Percentiles rank a stretch among this genome's conserved stretches.
Conservation (phyloP, 2,888 invertebrate species). For the Linnaemya tessellans region DNA sequence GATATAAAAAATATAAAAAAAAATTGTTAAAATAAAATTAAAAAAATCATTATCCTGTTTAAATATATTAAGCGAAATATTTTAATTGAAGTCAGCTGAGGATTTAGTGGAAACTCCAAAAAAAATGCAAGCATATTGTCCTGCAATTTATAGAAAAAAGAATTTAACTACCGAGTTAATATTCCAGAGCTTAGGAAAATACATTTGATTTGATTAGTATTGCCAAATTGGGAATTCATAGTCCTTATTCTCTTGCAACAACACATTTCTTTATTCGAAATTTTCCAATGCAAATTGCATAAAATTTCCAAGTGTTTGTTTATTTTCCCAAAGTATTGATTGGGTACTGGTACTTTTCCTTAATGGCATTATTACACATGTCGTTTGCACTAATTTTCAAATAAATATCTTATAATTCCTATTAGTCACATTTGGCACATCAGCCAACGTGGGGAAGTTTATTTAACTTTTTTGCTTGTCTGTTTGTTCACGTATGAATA, state of each 20-base stretch:
- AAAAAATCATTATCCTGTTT: no score
- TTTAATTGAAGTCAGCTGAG: no score
- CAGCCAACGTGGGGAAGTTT: conserved; percentile 57
- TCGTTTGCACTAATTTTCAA: conserved; percentile 13
- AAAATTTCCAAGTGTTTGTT: conserved; percentile 28
- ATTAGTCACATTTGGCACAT: conserved; percentile 71
- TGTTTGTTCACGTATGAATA: conserved; percentile 58
- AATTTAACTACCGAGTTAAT: no score
- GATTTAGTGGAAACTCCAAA: no score
- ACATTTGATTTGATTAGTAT: no score
- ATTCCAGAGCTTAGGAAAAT: no score
- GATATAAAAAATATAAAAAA: no score
- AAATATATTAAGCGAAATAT: no score
- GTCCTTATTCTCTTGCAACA: background rate
- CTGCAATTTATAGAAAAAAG: no score
- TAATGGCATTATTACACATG: conserved; percentile 49
- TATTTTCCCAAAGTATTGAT: conserved; percentile 21
- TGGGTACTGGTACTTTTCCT: conserved; percentile 42
- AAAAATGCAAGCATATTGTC: no score
- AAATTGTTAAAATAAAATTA: no score
- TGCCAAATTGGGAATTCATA: background rate
- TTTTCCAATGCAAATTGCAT: background rate
- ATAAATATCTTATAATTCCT: conserved; percentile 52
- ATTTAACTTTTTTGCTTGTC: conserved; percentile 31
- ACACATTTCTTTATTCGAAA: background rate